Percentiles rank a stretch among this genome's conserved stretches.
Conservation (phyloP, 2,797 vertebrate genomes). For the Atherinosoma microstoma region DNA sequence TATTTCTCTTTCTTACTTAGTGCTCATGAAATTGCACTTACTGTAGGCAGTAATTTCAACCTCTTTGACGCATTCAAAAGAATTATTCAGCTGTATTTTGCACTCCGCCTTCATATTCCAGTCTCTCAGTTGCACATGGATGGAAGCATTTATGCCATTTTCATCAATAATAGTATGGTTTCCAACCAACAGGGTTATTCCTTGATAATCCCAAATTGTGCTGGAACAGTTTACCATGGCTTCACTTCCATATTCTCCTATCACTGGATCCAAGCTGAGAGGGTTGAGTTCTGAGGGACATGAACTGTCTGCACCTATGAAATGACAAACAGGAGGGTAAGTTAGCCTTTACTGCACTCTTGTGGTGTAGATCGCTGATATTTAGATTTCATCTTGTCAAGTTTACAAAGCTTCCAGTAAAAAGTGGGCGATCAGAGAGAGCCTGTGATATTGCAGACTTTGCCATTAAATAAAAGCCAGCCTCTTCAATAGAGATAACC, state of each 20-base stretch:
- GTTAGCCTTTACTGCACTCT: constrained; percentile 19
- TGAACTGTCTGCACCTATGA: constrained; percentile 46
- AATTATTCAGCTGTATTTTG: not conserved
- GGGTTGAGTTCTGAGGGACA: constrained; percentile 8
- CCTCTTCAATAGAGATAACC: not conserved
- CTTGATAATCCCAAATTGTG: accelerated
- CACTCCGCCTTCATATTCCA: constrained; percentile 34
- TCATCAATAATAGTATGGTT: accelerated
- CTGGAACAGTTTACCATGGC: constrained; percentile 23
- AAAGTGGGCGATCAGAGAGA: not conserved
- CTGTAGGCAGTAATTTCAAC: constrained; percentile 52
- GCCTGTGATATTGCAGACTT: not conserved
- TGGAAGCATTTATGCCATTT: accelerated
- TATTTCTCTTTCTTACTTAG: not conserved
- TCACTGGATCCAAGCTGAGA: constrained; percentile 34
- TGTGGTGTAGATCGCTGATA: not conserved
- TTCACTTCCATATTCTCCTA: accelerated
- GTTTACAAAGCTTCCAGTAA: not conserved
- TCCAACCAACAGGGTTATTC: constrained; percentile 22
- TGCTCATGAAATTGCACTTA: constrained; percentile 49
- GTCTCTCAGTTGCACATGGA: accelerated
- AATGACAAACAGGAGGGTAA: constrained; percentile 14
- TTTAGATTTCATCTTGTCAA: not conserved
- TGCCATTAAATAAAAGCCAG: not conserved
- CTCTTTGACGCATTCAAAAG: constrained; percentile 30